Evolutionary conservation across 2,888 invertebrate species (phyloP).

Genomic region (Polydrusus tereticollis): DNA sequence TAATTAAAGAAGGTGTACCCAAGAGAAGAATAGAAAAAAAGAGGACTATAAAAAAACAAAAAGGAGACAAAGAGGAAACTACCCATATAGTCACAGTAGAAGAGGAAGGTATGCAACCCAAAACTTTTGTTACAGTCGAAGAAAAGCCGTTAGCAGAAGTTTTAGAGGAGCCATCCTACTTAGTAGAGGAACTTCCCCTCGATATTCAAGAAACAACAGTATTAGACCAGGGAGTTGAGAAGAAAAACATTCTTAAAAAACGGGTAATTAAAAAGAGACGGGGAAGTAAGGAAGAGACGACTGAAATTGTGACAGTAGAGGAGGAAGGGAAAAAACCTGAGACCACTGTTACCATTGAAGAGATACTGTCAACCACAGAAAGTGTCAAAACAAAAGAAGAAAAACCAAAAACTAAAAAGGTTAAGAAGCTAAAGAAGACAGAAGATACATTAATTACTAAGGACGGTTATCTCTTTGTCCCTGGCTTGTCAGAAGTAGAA

Average conservation of each 20-base stretch:
- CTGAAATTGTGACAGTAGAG: slow-evolving; percentile 55
- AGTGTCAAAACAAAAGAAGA: slow-evolving; percentile 60
- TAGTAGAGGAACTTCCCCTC: slow-evolving; percentile 56
- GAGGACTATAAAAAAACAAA: slow-evolving; percentile 42
- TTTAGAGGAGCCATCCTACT: slow-evolving; percentile 5
- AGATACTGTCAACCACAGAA: slow-evolving; percentile 55
- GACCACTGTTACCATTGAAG: slow-evolving; percentile 55
- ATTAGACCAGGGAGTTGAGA: slow-evolving; percentile 50
- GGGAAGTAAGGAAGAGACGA: slow-evolving; percentile 63
- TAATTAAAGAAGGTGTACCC: slow-evolving; percentile 62
- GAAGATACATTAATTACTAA: slow-evolving; percentile 56
- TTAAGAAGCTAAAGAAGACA: slow-evolving; percentile 49
- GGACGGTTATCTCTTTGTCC: slow-evolving; percentile 60
- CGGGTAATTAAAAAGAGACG: slow-evolving; percentile 65
- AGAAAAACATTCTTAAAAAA: slow-evolving; percentile 61
- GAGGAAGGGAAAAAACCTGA: slow-evolving; percentile 65
- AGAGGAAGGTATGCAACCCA: slow-evolving; percentile 56
- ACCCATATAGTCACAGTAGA: slow-evolving; percentile 54
- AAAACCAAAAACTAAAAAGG: slow-evolving; percentile 56
- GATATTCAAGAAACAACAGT: slow-evolving; percentile 52
- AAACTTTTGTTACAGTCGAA: slow-evolving; percentile 48
- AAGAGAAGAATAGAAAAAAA: slow-evolving; percentile 47
- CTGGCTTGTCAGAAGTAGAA: slow-evolving; percentile 52
- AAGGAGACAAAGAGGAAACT: slow-evolving; percentile 53
- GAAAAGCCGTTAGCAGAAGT: slow-evolving; percentile 5